Evolutionary conservation across 2,113 vertebrate species (phyloP), one percentile per base, ranked within the genome.

Genomic region (Pachycephala philippinensis): DNA sequence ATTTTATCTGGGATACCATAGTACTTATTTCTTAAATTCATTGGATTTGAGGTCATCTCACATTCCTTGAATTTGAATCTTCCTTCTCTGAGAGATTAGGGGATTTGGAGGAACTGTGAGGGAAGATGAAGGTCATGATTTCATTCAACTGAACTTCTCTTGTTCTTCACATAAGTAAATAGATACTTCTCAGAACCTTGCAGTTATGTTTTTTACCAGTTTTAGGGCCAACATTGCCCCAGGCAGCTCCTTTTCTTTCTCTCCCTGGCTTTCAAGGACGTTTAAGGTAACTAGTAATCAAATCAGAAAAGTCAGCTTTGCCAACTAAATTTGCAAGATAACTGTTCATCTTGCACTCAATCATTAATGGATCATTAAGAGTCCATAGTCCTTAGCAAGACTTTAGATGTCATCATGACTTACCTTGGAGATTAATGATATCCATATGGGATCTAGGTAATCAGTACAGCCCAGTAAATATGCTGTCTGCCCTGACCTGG

Each of bases 401-500:
- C 6, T 75, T 74, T 2, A 44, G n/a, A 14, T 6, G 21, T 56
- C 40, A 28, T 81, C 24, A 10, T 56, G 53, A 57, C 15, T 78
- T 70, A 14, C 15, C 37, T 56, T 35, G 30, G 9, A 52, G 27
- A 42, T 61, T 53, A 66, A 24, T 15, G 7, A 21, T 18, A 16
- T 19, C 24, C 8, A 4, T 63, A 16, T 16, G 22, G 26, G 40
- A 80, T 21, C 8, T 33, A 35, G 22, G 37, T 56, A 70, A 20
- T 11, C 20, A 17, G 6, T 33, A 15, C 31, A 74, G 31, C 21
- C 21, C 37, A 18, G 27, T 33, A 39, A 64, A 69, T 17, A 44
- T 0, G 1, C 7, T 54, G 33, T 23, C 15, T 68, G 19, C 9
- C 15, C 8, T 57, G 47, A 24, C 7, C 30, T 1, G 2, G 27